Evolutionary conservation across 1,140 invertebrate species (phyloP).

Genomic region (Maniola jurtina): DNA sequence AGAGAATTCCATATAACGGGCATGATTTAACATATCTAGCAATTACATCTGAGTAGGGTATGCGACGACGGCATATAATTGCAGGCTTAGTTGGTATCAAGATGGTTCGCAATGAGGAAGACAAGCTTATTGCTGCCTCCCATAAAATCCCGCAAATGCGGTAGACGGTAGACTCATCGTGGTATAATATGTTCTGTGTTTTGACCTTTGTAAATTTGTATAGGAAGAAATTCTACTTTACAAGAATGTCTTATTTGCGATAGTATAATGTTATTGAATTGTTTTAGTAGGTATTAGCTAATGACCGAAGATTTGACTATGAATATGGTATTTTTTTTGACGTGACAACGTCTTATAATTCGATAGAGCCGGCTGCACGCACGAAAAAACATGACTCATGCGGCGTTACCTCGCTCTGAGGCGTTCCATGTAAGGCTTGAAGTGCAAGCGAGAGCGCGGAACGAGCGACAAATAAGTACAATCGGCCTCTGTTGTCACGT

Average conservation of each 20-base stretch:
- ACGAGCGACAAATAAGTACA: too few relatives aligned
- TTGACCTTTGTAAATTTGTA: neutral
- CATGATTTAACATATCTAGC: constrained; percentile 34
- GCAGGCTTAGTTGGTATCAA: constrained; percentile 26
- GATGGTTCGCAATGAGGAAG: constrained; percentile 30
- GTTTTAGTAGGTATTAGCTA: neutral
- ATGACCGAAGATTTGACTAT: too few relatives aligned
- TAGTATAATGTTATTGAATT: neutral
- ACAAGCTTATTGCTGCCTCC: constrained; percentile 16
- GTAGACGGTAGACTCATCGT: neutral
- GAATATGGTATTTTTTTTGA: too few relatives aligned
- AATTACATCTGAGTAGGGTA: constrained; percentile 33
- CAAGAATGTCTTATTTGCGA: too few relatives aligned
- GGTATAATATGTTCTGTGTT: neutral
- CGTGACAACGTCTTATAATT: too few relatives aligned
- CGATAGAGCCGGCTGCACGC: too few relatives aligned
- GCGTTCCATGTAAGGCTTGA: too few relatives aligned
- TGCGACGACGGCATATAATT: constrained; percentile 31
- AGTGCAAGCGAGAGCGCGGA: too few relatives aligned
- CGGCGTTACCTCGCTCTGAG: too few relatives aligned
- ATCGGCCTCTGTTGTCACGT: too few relatives aligned
- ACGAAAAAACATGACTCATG: too few relatives aligned
- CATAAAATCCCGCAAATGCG: constrained; percentile 18
- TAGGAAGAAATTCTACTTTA: neutral
- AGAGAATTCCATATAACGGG: constrained; percentile 51